phyloP scores from a whole-genome alignment of 2,113 vertebrate genomes.

The Beaufortia kweichowensis region DNA sequence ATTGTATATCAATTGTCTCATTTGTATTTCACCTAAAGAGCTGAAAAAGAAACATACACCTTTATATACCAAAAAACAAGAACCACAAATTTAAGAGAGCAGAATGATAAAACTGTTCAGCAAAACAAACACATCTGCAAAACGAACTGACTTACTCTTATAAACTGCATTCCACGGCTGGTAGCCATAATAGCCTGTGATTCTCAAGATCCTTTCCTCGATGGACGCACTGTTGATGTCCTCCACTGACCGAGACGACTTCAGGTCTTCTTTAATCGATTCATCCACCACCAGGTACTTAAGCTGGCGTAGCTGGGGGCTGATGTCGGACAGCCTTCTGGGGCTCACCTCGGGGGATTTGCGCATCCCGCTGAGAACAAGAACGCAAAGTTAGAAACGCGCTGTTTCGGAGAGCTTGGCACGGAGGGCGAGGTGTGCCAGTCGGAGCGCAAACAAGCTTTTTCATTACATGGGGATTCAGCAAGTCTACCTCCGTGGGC shows the following conservation, averaged over 20 bases:
- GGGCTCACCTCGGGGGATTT: slow-evolving; percentile 92
- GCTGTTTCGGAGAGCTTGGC: slow-evolving; percentile 25
- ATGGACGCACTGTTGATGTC: slow-evolving; percentile 92
- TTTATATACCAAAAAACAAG: neutral
- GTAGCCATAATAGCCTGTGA: slow-evolving; percentile 95
- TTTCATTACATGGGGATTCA: slow-evolving; percentile 28
- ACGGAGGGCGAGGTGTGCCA: slow-evolving; percentile 20
- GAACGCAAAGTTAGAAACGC: slow-evolving; percentile 49
- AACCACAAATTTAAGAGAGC: too few relatives aligned
- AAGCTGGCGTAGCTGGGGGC: slow-evolving; percentile 93
- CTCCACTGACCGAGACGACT: slow-evolving; percentile 90
- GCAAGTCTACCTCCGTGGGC: neutral
- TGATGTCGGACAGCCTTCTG: slow-evolving; percentile 93
- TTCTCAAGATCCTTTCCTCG: slow-evolving; percentile 88
- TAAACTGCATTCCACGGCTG: slow-evolving; percentile 90
- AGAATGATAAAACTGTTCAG: neutral
- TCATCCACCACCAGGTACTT: slow-evolving; percentile 96
- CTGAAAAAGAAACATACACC: neutral
- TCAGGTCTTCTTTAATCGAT: slow-evolving; percentile 91
- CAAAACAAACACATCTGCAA: neutral
- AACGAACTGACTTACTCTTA: slow-evolving; percentile 79
- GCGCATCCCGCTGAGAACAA: slow-evolving; percentile 84
- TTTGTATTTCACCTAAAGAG: neutral
- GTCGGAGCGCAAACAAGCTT: slow-evolving; percentile 7
- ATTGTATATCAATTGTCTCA: neutral